Conservation (phyloP, 2,113 vertebrate species). For the Arizona elegans region DNA sequence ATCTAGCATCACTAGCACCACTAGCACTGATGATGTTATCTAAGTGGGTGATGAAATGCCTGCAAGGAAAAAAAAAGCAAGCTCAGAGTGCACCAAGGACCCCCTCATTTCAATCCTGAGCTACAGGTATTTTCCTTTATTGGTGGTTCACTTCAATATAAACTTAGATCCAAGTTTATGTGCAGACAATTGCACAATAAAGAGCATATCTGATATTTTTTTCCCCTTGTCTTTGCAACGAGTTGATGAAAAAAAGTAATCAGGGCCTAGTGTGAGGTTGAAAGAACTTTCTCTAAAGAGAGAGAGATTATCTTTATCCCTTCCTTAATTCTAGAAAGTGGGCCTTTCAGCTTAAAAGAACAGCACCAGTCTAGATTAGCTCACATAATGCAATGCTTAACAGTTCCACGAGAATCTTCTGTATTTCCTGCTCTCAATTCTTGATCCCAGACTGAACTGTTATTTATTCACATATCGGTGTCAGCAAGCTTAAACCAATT, state of each 20-base stretch:
- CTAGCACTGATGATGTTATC: neutral
- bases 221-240: neutral
- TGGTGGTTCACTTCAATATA: neutral
- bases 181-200: neutral
- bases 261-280: neutral
- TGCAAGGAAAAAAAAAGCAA: too few relatives aligned
- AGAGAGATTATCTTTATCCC: neutral
- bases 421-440: too few relatives aligned
- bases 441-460: neutral
- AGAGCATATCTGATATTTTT: neutral
- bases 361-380: neutral
- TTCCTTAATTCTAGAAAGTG: neutral
- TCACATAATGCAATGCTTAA: neutral
- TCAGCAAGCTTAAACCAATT: neutral
- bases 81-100: neutral
- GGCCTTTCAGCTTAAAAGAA: neutral
- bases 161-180: neutral
- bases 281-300: neutral
- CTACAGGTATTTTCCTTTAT: neutral
- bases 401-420: neutral
- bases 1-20: neutral
- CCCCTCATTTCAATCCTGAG: neutral
- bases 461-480: neutral
- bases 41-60: neutral
- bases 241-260: neutral